Evolutionary conservation across 2,797 vertebrate genomes (phyloP).

Genomic region (Cephalopachus bancanus): DNA sequence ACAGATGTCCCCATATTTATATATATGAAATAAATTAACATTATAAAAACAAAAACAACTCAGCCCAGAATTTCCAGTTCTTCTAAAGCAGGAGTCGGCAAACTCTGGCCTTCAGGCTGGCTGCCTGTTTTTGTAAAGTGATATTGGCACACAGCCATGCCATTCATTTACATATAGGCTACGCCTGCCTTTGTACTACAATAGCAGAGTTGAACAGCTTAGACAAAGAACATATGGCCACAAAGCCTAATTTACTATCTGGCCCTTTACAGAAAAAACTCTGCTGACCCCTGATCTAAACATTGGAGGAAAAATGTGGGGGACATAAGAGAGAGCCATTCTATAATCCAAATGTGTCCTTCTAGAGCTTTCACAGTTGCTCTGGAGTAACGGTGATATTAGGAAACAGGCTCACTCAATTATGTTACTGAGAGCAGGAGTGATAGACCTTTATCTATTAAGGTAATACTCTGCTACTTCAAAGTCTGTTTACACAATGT

Average conservation of each 20-base stretch:
- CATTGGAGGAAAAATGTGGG: not conserved
- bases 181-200: fast-evolving
- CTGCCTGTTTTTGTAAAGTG: not conserved
- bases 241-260: not conserved
- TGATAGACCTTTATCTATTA: not conserved
- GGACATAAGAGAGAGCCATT: not conserved
- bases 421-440: not conserved
- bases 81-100: not conserved
- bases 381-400: not conserved
- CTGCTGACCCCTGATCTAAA: not conserved
- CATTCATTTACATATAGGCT: too few species aligned
- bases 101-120: too few species aligned
- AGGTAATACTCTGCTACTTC: not conserved
- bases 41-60: not conserved
- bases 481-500: not conserved
- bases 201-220: not conserved
- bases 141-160: too few species aligned
- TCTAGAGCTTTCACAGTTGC: too few species aligned
- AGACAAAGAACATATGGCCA: not conserved
- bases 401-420: not conserved
- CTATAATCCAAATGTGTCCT: not conserved
- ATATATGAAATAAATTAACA: not conserved
- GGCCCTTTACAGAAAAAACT: not conserved
- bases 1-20: not conserved
- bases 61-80: not conserved